Evolutionary conservation across 2,113 vertebrate genomes (phyloP), one percentile per base, ranked within the genome.

Genomic region (Oreochromis aureus): DNA sequence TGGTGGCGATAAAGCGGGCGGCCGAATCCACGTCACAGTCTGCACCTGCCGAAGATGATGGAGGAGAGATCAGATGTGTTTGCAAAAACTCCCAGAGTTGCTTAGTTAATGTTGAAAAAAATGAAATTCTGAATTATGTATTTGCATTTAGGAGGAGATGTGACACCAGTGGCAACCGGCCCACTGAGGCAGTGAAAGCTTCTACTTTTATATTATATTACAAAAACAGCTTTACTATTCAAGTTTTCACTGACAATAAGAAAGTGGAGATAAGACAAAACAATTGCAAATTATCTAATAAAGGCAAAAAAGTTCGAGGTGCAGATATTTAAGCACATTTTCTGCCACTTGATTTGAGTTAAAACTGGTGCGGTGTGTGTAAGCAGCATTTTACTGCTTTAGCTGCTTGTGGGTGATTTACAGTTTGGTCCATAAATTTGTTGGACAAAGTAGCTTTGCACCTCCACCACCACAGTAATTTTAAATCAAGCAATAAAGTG

Each of bases 1-100:
- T 91, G 89, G 92, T 71, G 4, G 95, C 93, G 15, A 97, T 95
- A 91, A 95, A 97, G 13, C 96, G 95, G 44, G 96, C 96, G 1
- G 96, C 96, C 0, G 96, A 87, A 11, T 97, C 96, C 80, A 97
- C 96, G 4, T 97, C 96, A 5, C 95, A 97, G 92, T 97, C 95
- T 7, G 96, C 95, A 46, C 97, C 97, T 97, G 63, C 22, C 63
- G 11, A 80, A n/a, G 6, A 44, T 2, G 34, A 87, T 6, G 0
- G 2, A 53, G 53, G 6, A 13, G 41, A 19, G 6, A 7, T 71
- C 36, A 76, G 5, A 61, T 82, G 71, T 76, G 71, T 32, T 30
- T 19, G 41, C 41, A 32, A 5, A 51, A 76, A 12, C 10, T 4
- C 71, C 16, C 27, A 2, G 16, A 76, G 71, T 5, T 32, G 71